These are phyloP conservation scores for Mallotus villosus DNA, from an alignment of 2,797 vertebrate species.

Conservation along the genomic window DNA sequence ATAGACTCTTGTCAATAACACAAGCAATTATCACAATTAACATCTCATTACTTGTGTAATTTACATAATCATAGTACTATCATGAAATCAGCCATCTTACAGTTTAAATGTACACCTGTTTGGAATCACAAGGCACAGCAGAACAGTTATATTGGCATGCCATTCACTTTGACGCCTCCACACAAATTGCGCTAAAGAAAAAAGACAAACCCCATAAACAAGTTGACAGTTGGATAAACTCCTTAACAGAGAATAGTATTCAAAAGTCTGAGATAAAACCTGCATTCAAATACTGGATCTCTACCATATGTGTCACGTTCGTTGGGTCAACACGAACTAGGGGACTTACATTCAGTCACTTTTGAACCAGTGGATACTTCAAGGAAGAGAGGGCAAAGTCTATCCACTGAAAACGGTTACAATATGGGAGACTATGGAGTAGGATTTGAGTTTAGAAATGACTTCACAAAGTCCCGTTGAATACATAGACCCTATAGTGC, in stretches of 20 bases:
- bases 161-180: too few species aligned
- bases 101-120: too few species aligned
- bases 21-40: not conserved
- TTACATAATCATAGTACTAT: not conserved
- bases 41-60: too few species aligned
- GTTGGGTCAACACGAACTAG: not conserved
- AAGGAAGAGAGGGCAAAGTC: not conserved
- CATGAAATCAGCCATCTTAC: not conserved
- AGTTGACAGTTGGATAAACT: too few species aligned
- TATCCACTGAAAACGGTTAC: not conserved
- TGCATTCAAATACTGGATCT: not conserved
- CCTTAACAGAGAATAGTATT: too few species aligned
- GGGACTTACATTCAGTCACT: not conserved
- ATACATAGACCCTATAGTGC: conserved; percentile 2
- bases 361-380: not conserved
- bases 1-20: not conserved
- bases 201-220: not conserved
- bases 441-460: not conserved
- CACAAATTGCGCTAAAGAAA: too few species aligned
- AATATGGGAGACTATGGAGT: not conserved
- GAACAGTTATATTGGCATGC: too few species aligned
- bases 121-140: too few species aligned
- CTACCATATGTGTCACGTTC: not conserved
- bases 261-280: not conserved
- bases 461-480: not conserved